phyloP scores from a whole-genome alignment of 2,113 vertebrate genomes.

The Gnathonemus echidnorhynchus region DNA sequence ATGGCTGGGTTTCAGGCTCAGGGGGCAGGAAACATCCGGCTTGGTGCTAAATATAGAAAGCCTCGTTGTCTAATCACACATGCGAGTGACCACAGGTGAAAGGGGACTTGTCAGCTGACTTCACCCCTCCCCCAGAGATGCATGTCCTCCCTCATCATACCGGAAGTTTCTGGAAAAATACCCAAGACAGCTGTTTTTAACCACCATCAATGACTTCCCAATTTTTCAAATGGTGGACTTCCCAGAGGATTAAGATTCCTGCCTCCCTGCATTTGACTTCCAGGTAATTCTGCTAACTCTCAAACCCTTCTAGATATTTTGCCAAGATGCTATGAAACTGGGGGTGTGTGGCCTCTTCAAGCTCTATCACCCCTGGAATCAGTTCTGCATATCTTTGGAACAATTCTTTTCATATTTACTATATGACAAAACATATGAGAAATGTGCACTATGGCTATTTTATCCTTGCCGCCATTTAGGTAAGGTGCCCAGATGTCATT shows the following conservation, averaged over 20 bases:
- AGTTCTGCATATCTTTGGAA: neutral
- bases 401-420: neutral
- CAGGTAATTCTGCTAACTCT: neutral
- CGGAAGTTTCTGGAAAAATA: neutral
- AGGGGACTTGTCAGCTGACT: neutral
- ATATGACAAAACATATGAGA: neutral
- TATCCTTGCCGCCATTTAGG: neutral
- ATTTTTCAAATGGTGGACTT: neutral
- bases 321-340: neutral
- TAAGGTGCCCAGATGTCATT: neutral
- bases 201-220: neutral
- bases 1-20: neutral
- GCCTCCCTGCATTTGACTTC: neutral
- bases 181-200: neutral
- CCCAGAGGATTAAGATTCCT: neutral
- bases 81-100: neutral
- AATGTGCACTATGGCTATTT: neutral
- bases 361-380: neutral
- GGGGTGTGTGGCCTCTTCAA: neutral
- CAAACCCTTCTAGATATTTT: neutral
- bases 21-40: neutral
- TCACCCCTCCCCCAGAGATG: neutral
- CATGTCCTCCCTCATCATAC: neutral
- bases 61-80: neutral
- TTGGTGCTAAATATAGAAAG: neutral